Conservation (phyloP, 2,797 vertebrate species). For the Pseudomugil gertrudae region DNA sequence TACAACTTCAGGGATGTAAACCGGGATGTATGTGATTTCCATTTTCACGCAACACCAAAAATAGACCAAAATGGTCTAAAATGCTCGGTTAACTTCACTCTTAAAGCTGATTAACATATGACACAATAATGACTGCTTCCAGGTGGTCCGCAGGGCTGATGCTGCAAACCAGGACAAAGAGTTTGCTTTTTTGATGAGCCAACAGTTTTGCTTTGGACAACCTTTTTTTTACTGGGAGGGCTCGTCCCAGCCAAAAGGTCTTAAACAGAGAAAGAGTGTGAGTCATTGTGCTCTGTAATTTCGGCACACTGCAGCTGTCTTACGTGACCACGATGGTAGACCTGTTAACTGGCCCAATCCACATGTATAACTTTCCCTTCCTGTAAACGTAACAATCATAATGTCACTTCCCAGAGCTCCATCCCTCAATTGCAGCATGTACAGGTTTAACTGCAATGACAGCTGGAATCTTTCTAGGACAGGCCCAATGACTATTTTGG, state of each 20-base stretch:
- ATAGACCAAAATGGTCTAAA: neutral
- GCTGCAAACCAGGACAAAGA: constrained; percentile 60
- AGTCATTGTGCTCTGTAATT: constrained; percentile 80
- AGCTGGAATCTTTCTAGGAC: constrained; percentile 69
- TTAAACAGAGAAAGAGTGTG: constrained; percentile 63
- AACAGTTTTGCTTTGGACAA: constrained; percentile 61
- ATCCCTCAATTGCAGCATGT: constrained; percentile 67
- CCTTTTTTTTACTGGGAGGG: constrained; percentile 53
- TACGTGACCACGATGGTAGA: constrained; percentile 75
- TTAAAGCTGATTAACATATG: constrained; percentile 15
- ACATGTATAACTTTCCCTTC: constrained; percentile 80
- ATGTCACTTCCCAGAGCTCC: constrained; percentile 72
- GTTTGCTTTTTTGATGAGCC: constrained; percentile 66
- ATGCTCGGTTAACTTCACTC: neutral
- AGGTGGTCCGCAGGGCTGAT: constrained; percentile 54
- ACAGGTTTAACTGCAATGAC: constrained; percentile 70
- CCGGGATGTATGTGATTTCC: constrained; percentile 14
- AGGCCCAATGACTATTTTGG: constrained; percentile 72
- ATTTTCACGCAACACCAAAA: constrained; percentile 10
- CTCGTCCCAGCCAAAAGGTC: constrained; percentile 59
- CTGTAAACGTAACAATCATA: constrained; percentile 76
- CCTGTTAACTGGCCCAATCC: constrained; percentile 77
- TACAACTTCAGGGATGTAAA: constrained; percentile 30
- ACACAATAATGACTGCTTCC: constrained; percentile 47
- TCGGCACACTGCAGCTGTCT: constrained; percentile 71